These are phyloP conservation scores for Pollicipes pollicipes DNA, from an alignment of 1,140 invertebrate species.

Conservation along the genomic window DNA sequence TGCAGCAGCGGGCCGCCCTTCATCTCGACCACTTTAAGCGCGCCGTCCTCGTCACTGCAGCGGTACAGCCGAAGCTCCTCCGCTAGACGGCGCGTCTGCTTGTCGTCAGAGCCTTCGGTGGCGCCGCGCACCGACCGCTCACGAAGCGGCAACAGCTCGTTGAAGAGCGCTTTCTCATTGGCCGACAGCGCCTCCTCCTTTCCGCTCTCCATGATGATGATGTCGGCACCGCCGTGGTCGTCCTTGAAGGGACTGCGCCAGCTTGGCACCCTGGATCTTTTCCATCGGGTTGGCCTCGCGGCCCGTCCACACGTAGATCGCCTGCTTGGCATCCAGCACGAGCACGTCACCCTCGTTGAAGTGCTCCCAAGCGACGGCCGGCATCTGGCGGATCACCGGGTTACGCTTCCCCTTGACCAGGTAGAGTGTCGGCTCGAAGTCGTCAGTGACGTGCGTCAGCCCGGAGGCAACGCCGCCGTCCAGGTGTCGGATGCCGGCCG, in stretches of 20 bases:
- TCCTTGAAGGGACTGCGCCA: constrained; percentile 27
- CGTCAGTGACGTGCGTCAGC: constrained; percentile 32
- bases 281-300: constrained; percentile 45
- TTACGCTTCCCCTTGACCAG: constrained; percentile 47
- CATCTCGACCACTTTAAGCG: constrained; percentile 51
- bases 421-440: constrained; percentile 40
- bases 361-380: constrained; percentile 48
- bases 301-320: constrained; percentile 66
- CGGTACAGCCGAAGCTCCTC: constrained; percentile 42
- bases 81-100: constrained; percentile 11
- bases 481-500: constrained; percentile 41
- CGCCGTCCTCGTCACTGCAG: constrained; percentile 55
- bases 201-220: constrained; percentile 66
- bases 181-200: constrained; percentile 52
- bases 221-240: constrained; percentile 29
- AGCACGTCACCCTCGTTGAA: constrained; percentile 77
- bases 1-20: constrained; percentile 65
- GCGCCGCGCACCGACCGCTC: constrained; percentile 22
- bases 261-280: constrained; percentile 40
- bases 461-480: constrained; percentile 39
- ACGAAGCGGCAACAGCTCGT: constrained; percentile 47
- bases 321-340: constrained; percentile 47
- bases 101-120: constrained; percentile 23
- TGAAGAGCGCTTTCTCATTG: constrained; percentile 44
- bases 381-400: constrained; percentile 46